phyloP scores from a whole-genome alignment of 2,888 invertebrate genomes.

The Epirrita christyi region DNA sequence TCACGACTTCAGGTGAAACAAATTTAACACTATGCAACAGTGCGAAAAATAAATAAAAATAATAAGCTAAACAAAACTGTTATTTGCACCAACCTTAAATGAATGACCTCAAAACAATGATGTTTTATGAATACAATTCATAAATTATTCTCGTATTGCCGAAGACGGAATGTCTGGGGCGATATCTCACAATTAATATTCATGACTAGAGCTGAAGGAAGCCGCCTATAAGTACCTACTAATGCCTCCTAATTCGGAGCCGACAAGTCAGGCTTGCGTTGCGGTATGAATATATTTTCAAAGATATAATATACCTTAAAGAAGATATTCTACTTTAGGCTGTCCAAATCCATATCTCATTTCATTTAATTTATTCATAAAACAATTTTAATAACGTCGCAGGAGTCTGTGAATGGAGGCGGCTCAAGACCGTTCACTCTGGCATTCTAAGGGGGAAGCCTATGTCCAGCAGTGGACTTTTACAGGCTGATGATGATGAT shows the following conservation, averaged over 20 bases:
- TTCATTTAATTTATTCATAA: too few species aligned
- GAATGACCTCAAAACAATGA: constrained; percentile 30
- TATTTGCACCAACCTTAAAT: constrained; percentile 5
- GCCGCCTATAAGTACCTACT: constrained; percentile 42
- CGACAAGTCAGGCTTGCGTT: constrained; percentile 33
- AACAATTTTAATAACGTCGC: too few species aligned
- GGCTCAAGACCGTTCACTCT: too few species aligned
- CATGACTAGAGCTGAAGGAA: constrained; percentile 49
- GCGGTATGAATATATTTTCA: constrained; percentile 31
- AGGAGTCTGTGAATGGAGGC: too few species aligned
- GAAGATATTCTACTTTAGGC: neutral
- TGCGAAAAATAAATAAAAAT: too few species aligned
- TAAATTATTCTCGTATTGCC: constrained; percentile 52
- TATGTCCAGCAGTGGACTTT: too few species aligned
- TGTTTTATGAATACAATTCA: constrained; percentile 44
- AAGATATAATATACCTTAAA: neutral
- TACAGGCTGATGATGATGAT: too few species aligned
- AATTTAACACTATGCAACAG: too few species aligned
- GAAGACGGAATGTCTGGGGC: constrained; percentile 51
- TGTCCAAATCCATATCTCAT: neutral
- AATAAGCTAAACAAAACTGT: neutral
- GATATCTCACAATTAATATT: constrained; percentile 59
- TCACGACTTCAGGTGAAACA: too few species aligned
- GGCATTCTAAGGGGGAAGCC: too few species aligned
- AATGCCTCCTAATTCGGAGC: constrained; percentile 37